A percentile compares a stretch with the other conserved stretches of the same genome.
Conservation (phyloP, 2,113 vertebrate species). For the Alligator sinensis region DNA sequence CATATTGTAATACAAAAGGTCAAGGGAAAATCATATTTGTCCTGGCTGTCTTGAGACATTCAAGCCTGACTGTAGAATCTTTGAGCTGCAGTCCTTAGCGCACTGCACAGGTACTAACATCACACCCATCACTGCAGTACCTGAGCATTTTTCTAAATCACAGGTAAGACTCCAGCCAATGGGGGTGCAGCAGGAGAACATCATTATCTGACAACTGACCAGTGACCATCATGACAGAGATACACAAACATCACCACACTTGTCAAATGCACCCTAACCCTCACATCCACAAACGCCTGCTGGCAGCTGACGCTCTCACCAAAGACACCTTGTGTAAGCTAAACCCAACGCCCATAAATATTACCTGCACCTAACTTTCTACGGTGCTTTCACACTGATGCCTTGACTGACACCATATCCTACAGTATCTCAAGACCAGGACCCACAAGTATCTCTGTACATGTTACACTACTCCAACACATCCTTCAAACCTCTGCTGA, state of each 20-base stretch:
- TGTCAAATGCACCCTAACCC: background rate
- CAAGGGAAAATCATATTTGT: background rate
- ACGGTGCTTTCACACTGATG: no score
- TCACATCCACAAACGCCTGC: background rate
- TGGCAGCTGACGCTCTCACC: background rate
- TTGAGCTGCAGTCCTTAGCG: background rate
- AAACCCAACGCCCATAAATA: background rate
- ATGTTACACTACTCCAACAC: background rate
- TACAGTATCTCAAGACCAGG: background rate
- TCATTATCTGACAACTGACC: accelerated
- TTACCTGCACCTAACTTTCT: background rate
- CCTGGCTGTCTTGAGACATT: background rate
- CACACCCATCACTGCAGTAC: accelerated
- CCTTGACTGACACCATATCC: background rate
- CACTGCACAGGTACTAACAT: background rate
- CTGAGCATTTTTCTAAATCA: background rate
- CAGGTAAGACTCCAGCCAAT: background rate
- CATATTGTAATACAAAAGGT: background rate
- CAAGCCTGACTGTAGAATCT: background rate
- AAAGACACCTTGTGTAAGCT: background rate
- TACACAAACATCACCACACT: background rate
- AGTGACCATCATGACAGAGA: background rate
- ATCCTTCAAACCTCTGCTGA: background rate
- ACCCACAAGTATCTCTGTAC: background rate
- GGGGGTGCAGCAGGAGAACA: accelerated